Evolutionary conservation across 2,797 vertebrate genomes (phyloP).

Genomic region (Phrynocephalus vlangalii): DNA sequence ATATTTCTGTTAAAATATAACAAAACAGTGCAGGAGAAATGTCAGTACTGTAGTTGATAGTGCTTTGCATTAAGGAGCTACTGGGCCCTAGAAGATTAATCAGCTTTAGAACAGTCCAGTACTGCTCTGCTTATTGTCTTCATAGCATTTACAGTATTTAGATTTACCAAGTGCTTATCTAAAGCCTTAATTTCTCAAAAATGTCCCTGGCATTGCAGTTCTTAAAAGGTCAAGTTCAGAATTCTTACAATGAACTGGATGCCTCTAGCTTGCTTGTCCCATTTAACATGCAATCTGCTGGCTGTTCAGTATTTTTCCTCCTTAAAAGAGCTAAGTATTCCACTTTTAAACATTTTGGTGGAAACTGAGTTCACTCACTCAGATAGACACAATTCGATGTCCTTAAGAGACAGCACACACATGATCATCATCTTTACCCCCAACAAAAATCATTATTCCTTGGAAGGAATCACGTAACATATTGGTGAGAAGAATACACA

Average conservation of each 20-base stretch:
- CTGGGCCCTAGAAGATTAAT: slow-evolving; percentile 15
- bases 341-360: not conserved
- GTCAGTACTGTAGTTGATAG: not conserved
- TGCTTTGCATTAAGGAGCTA: slow-evolving; percentile 8
- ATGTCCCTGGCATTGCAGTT: not conserved
- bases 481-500: not conserved
- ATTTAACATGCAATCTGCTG: not conserved
- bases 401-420: not conserved
- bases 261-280: not conserved
- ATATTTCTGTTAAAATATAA: not conserved
- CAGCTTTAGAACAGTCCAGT: slow-evolving; percentile 12
- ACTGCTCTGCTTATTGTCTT: not conserved
- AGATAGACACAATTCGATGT: not conserved
- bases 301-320: not conserved
- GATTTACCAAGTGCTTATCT: slow-evolving; percentile 25
- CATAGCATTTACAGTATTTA: not conserved
- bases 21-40: not conserved
- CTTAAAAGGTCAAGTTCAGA: slow-evolving; percentile 28
- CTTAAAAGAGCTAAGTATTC: not conserved
- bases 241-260: not conserved
- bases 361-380: not conserved
- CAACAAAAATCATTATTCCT: not conserved
- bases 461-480: not conserved
- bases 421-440: not conserved
- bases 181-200: slow-evolving; percentile 21